Conservation (phyloP, 2,113 vertebrate species). For the Telmatochromis sp. region DNA sequence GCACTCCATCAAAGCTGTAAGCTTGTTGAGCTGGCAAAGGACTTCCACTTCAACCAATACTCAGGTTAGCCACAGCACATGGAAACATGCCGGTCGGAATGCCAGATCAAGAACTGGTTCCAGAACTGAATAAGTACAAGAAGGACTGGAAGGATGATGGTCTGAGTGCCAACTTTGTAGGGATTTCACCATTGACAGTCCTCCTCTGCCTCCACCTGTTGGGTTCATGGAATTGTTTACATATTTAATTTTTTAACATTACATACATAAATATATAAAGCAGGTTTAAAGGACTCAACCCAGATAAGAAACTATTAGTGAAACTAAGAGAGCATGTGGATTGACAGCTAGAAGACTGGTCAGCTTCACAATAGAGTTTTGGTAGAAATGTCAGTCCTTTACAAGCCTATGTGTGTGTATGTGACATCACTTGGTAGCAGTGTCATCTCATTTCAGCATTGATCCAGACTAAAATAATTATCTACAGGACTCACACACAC, state of each 20-base stretch:
- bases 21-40: background rate
- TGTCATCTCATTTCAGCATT: slow-evolving; percentile 45
- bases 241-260: background rate
- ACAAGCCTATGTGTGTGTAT: background rate
- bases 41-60: background rate
- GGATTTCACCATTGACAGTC: background rate
- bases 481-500: slow-evolving; percentile 10
- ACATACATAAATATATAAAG: background rate
- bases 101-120: background rate
- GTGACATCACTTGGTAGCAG: background rate
- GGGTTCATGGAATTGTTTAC: background rate
- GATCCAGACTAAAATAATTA: slow-evolving; percentile 56
- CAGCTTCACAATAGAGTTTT: background rate
- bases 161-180: background rate
- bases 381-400: background rate
- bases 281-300: background rate
- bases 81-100: background rate
- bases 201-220: background rate
- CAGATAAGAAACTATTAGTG: background rate
- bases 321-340: background rate
- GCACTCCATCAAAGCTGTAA: background rate
- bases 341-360: background rate
- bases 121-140: background rate
- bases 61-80: background rate
- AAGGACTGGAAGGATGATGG: background rate